These are phyloP conservation scores for Chrosomus eos DNA, from an alignment of 2,797 vertebrate genomes.

Conservation along the genomic window DNA sequence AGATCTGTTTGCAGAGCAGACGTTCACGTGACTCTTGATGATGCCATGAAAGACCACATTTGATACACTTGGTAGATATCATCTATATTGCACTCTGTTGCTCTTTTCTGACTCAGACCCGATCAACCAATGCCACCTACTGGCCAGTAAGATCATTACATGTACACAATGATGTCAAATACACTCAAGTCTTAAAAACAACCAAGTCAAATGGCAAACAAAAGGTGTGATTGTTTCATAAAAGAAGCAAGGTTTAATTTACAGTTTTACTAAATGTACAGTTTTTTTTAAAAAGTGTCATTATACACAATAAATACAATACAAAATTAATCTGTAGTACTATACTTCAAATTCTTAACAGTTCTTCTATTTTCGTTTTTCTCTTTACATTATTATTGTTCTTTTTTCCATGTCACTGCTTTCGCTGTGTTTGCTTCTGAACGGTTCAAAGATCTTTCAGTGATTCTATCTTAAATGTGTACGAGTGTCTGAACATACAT, in stretches of 20 bases:
- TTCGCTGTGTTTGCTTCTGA: constrained; percentile 80
- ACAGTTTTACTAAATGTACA: constrained; percentile 99
- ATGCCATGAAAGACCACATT: constrained; percentile 34
- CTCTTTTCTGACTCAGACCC: constrained; percentile 41
- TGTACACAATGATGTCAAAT: background rate
- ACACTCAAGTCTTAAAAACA: constrained; percentile 36
- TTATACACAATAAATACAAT: constrained; percentile 99
- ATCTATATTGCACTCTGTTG: constrained; percentile 43
- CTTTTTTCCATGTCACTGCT: constrained; percentile 76
- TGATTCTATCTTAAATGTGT: constrained; percentile 34
- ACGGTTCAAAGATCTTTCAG: constrained; percentile 72
- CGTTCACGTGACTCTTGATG: constrained; percentile 6
- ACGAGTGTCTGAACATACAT: constrained; percentile 20
- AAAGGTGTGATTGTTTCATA: constrained; percentile 77
- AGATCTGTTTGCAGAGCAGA: constrained; percentile 2
- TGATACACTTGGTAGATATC: constrained; percentile 43
- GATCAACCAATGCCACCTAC: constrained; percentile 71
- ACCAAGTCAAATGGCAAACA: constrained; percentile 29
- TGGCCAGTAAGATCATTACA: constrained; percentile 61
- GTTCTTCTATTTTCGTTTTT: constrained; percentile 73
- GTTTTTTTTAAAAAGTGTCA: constrained; percentile 94
- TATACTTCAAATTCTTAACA: constrained; percentile 91
- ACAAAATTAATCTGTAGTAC: constrained; percentile 99
- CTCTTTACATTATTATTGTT: constrained; percentile 84
- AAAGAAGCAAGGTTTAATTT: constrained; percentile 98